phyloP scores from a whole-genome alignment of 2,113 vertebrate species.

The Gobio gobio region DNA sequence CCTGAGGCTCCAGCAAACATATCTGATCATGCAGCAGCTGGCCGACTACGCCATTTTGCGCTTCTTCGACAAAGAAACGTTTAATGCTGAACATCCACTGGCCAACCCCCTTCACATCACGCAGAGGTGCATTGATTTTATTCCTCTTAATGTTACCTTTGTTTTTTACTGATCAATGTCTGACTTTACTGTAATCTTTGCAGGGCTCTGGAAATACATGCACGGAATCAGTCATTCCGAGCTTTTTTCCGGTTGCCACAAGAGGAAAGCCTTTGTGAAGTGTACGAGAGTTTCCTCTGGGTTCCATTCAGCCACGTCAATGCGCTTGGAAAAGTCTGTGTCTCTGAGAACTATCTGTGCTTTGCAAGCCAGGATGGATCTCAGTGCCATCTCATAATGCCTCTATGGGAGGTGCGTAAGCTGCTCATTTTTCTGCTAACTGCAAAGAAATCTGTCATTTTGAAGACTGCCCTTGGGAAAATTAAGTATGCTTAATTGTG shows the following conservation, averaged over 20 bases:
- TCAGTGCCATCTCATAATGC: constrained; percentile 89
- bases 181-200: constrained; percentile 24
- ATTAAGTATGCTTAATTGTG: background rate
- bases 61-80: constrained; percentile 96
- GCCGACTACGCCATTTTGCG: constrained; percentile 90
- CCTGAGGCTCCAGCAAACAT: constrained; percentile 92
- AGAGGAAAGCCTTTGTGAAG: constrained; percentile 89
- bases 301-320: constrained; percentile 90
- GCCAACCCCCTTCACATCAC: constrained; percentile 91
- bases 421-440: background rate
- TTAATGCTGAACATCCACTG: constrained; percentile 86
- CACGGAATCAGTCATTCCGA: constrained; percentile 90
- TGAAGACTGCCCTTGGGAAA: constrained; percentile 2
- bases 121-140: constrained; percentile 81
- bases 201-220: constrained; percentile 90
- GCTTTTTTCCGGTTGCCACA: constrained; percentile 90
- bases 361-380: constrained; percentile 94
- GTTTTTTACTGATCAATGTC: background rate
- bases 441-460: background rate
- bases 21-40: constrained; percentile 95
- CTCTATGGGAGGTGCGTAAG: constrained; percentile 87
- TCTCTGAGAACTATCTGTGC: constrained; percentile 94
- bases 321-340: constrained; percentile 91
- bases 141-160: background rate
- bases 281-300: constrained; percentile 94